Evolutionary conservation across 2,888 invertebrate species (phyloP).

Genomic region (Drosophila paucipuncta): DNA sequence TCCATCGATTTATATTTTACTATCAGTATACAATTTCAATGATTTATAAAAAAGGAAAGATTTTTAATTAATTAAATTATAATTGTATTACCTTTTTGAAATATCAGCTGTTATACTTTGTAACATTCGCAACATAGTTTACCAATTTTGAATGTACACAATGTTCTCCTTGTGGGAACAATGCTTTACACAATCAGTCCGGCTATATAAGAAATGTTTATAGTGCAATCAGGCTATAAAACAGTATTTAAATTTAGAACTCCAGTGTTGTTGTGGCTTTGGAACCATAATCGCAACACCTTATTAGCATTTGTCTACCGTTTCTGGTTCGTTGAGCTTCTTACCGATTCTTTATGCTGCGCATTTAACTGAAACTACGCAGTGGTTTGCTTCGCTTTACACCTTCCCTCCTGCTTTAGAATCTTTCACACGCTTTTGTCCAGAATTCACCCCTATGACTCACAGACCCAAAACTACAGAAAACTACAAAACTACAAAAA

Average conservation of each 20-base stretch:
- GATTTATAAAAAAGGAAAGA: too few species aligned
- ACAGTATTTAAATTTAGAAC: neutral
- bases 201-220: neutral
- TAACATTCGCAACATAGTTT: rapidly evolving
- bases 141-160: too few species aligned
- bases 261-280: neutral
- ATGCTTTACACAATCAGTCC: too few species aligned
- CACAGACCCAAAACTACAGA: slow-evolving; percentile 23
- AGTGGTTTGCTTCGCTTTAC: slow-evolving; percentile 5
- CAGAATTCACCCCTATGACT: slow-evolving; percentile 49
- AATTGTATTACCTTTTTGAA: too few species aligned
- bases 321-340: neutral
- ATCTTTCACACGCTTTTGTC: slow-evolving; percentile 45
- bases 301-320: neutral
- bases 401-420: neutral
- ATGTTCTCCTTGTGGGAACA: too few species aligned
- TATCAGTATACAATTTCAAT: too few species aligned
- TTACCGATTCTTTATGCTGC: slow-evolving; percentile 15
- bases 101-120: too few species aligned
- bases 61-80: too few species aligned
- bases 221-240: neutral
- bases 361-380: slow-evolving; percentile 41
- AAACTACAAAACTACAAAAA: neutral
- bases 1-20: too few species aligned
- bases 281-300: neutral